A percentile compares a stretch with the other conserved stretches of the same genome.
These are phyloP conservation scores for Pangasius macronema DNA, from an alignment of 2,797 vertebrate species.

Conservation along the genomic window DNA sequence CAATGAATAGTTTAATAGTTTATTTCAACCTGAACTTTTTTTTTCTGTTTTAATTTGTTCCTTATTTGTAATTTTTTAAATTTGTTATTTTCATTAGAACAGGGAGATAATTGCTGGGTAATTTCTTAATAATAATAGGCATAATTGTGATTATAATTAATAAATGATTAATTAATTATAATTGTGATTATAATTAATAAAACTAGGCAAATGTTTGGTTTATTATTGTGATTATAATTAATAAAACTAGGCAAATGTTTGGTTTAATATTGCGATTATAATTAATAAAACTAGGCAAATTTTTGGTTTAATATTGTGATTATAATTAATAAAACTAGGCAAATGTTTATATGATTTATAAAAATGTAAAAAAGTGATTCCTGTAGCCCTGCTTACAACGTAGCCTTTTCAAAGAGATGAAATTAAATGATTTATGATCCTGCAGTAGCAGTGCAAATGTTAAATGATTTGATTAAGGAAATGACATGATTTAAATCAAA, in stretches of 20 bases:
- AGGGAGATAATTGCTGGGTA: background rate
- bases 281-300: background rate
- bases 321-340: background rate
- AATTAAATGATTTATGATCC: background rate
- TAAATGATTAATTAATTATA: too few species aligned
- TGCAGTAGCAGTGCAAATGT: background rate
- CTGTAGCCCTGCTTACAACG: background rate
- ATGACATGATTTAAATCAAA: background rate
- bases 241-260: background rate
- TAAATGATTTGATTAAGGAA: background rate
- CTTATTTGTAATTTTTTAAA: background rate
- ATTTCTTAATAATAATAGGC: background rate
- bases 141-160: too few species aligned
- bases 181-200: too few species aligned
- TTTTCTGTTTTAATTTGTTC: background rate
- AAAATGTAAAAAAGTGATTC: background rate
- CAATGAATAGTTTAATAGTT: background rate
- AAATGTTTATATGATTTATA: background rate
- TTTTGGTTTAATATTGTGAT: too few species aligned
- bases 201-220: background rate
- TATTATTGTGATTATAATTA: background rate
- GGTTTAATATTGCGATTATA: too few species aligned
- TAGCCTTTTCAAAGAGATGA: background rate
- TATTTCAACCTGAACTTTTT: background rate
- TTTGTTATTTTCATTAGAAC: background rate